Evolutionary conservation across 2,888 invertebrate species (phyloP), one percentile per base, ranked within the genome.

Genomic region (Lasioglossum vierecki): DNA sequence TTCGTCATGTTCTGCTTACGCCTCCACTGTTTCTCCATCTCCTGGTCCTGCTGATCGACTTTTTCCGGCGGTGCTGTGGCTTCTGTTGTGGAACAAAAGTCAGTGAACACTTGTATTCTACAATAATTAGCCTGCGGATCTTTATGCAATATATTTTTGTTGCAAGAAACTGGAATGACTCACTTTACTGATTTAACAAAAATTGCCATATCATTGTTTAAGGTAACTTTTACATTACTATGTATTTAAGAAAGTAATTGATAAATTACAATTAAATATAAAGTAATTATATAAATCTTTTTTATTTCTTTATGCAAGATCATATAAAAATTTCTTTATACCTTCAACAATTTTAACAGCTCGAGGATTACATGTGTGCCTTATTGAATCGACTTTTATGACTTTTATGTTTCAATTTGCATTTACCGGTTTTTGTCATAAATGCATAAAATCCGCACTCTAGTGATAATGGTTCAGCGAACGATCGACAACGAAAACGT

Each of bases 1-100:
- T 89, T 82, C 18, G 80, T 77, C 46, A 87, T 76, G 18, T 89
- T 90, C 30, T 85, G 83, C 4, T 83, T 63, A n/a, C 75, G 66
- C 35, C 86, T 89, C 49, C 90, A 84, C 35, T 87, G 66, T 53
- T 84, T 83, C 15, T 4, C 1, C 8, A 53, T 70, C 39, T 39
- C 80, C 22, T 74, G 26, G 8, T 70, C 76, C n/a, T 87, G 60
- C 18, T 79, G 66, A 73, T 79, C 15, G 35, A 35, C 57, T 70
- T 80, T 81, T 9, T 0, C 1, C 4, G 9, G 18, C 35, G 77
- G 46, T 13, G 18, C 3, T 4, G 2, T 22, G 15, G 39, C 18
- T n/a, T 26, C 85, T 9, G n/a, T 30, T 63, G 18, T 39, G 75
- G 41, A 70, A 30, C 8, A 66, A 53, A 73, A 60, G 68, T 2